Evolutionary conservation across 2,113 vertebrate genomes (phyloP).

Genomic region (Coptodon bakossiorum): DNA sequence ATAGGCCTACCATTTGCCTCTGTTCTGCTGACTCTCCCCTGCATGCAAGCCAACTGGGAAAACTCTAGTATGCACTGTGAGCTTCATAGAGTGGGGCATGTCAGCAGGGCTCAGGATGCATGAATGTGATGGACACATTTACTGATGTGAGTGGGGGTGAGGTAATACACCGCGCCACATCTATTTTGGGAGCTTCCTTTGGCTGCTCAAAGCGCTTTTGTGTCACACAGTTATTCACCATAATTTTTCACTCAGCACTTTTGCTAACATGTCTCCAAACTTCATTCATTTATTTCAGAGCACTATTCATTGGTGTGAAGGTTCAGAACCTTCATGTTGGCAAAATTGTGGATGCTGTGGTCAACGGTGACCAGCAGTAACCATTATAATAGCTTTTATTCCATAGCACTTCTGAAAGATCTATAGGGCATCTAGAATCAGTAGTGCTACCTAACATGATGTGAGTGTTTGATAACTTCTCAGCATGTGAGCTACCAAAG

Average conservation of each 20-base stretch:
- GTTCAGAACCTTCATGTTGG: neutral
- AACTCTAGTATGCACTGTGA: conserved; percentile 1
- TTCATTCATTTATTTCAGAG: neutral
- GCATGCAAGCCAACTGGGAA: neutral
- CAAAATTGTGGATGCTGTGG: neutral
- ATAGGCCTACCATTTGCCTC: neutral
- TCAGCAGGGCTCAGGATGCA: conserved; percentile 39
- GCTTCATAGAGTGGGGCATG: conserved; percentile 31
- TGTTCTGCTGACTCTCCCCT: conserved; percentile 15
- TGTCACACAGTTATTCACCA: conserved; percentile 10
- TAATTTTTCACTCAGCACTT: neutral
- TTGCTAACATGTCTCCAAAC: neutral
- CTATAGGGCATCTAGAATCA: neutral
- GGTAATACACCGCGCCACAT: conserved; percentile 44
- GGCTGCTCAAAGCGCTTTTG: conserved; percentile 36
- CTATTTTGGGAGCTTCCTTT: conserved; percentile 56
- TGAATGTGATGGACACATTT: conserved; percentile 54
- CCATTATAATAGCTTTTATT: neutral
- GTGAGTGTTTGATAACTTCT: conserved; percentile 27
- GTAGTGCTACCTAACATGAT: neutral
- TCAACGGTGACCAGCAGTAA: neutral
- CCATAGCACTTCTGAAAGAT: neutral
- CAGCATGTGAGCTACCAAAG: neutral
- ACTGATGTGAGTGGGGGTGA: conserved; percentile 54
- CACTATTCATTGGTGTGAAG: neutral